Evolutionary conservation across 2,113 vertebrate genomes (phyloP), one percentile per base, ranked within the genome.

Genomic region (Semicossyphus pulcher): DNA sequence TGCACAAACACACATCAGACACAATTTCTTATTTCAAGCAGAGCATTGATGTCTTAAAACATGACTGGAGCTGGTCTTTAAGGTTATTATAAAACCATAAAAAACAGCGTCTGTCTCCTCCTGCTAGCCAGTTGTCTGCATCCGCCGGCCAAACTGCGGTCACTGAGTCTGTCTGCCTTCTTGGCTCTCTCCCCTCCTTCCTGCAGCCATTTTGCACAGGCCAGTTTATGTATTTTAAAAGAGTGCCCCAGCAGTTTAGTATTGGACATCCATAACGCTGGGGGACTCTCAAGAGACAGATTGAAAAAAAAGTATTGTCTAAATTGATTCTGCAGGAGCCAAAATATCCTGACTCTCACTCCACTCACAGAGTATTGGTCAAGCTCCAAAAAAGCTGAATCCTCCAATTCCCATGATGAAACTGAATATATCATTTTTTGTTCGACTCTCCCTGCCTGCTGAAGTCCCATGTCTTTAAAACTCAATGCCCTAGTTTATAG

Each of bases 191-290:
- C 58, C 26, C 36, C 29, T 48, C n/a, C n/a, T 3, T 60, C n/a
- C 58, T 77, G 65, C 39, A 70, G 62, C 51, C 45, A 51, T 73
- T 25, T 48, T 57, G n/a, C 37, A 25, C 52, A 31, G 64, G 49
- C 42, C 60, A 49, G 63, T 70, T 80, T 62, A 65, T 61, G 14
- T 62, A 47, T 67, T 80, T 83, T 70, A 73, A 77, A 72, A n/a
- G 16, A 59, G 28, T 23, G 9, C 59, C 34, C 18, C 32, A 73
- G 47, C 36, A 51, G 37, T 64, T 65, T 61, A 72, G 39, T 29
- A 32, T 56, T 53, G 51, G 54, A 49, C 58, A 20, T 66, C 37
- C 44, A 70, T 42, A 81, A 69, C 62, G 44, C n/a, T 25, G 12
- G 34, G 36, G 15, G 53, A 49, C 57, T 72, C 61, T 54, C 63